Percentiles rank a stretch among this genome's conserved stretches.
Conservation (phyloP, 2,888 invertebrate genomes). For the Spicauda simplicius region DNA sequence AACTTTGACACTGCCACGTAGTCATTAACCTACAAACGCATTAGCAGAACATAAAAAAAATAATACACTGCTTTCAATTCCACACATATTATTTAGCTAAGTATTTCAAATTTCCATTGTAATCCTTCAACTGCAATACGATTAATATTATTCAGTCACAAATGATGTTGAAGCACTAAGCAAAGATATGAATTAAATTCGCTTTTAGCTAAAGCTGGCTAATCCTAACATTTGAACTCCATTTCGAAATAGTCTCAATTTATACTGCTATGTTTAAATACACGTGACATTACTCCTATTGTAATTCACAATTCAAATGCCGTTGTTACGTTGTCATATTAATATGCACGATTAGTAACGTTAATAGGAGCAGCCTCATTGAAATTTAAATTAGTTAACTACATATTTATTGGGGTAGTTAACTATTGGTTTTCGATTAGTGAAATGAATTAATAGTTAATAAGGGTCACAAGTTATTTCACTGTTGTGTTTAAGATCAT, state of each 20-base stretch:
- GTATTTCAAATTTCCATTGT: no score
- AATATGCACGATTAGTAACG: constrained; percentile 27
- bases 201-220: background rate
- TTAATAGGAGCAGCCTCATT: constrained; percentile 24
- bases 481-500: background rate
- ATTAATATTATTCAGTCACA: background rate
- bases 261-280: constrained; percentile 12
- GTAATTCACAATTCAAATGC: constrained; percentile 22
- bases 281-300: constrained; percentile 13
- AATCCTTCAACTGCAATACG: background rate
- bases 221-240: constrained; percentile 18
- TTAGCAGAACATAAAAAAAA: no score
- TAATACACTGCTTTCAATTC: no score
- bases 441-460: constrained; percentile 10
- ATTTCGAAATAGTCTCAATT: constrained; percentile 14
- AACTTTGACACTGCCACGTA: no score
- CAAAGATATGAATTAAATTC: background rate
- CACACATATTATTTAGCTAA: no score
- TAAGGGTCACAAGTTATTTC: background rate
- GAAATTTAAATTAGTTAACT: constrained; percentile 31
- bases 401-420: constrained; percentile 18
- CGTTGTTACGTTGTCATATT: constrained; percentile 17
- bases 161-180: background rate
- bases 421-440: constrained; percentile 15
- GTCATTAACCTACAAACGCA: no score